Evolutionary conservation across 2,113 vertebrate genomes (phyloP).

Genomic region (Hystrix brachyura): DNA sequence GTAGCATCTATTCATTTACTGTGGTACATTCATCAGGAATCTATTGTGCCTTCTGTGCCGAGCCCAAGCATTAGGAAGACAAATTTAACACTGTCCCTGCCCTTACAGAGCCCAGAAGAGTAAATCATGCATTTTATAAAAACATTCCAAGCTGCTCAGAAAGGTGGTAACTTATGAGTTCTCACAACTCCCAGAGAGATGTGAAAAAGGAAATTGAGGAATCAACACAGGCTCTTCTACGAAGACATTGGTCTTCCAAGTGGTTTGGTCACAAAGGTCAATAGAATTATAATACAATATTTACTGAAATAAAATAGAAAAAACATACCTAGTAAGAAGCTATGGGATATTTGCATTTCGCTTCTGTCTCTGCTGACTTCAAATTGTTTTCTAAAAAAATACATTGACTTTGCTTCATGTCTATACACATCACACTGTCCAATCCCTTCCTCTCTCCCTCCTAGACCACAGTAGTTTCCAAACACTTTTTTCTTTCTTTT

Average conservation of each 20-base stretch:
- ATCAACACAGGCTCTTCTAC: not conserved
- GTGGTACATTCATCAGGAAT: not conserved
- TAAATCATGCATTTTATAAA: slow-evolving; percentile 33
- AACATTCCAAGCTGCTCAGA: not conserved
- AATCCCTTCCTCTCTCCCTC: not conserved
- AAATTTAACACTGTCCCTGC: not conserved
- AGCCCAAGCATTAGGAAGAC: slow-evolving; percentile 19
- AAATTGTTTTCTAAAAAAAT: not conserved
- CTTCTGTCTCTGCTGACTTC: not conserved
- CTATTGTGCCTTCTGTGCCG: not conserved
- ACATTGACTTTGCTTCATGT: not conserved
- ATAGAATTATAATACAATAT: not conserved
- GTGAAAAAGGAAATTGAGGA: not conserved
- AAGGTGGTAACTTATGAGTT: not conserved
- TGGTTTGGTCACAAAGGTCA: not conserved
- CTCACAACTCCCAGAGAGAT: not conserved
- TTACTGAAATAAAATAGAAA: not conserved
- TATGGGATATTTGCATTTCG: not conserved
- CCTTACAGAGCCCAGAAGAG: not conserved
- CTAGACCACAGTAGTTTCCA: not conserved
- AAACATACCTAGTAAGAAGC: not conserved
- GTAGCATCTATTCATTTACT: not conserved
- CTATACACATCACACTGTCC: no score
- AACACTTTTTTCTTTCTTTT: no score
- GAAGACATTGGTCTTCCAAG: not conserved